A percentile compares a stretch with the other conserved stretches of the same genome.
Conservation (phyloP, 64 coral and sea anemone species). For the Pocillopora damicornis region DNA sequence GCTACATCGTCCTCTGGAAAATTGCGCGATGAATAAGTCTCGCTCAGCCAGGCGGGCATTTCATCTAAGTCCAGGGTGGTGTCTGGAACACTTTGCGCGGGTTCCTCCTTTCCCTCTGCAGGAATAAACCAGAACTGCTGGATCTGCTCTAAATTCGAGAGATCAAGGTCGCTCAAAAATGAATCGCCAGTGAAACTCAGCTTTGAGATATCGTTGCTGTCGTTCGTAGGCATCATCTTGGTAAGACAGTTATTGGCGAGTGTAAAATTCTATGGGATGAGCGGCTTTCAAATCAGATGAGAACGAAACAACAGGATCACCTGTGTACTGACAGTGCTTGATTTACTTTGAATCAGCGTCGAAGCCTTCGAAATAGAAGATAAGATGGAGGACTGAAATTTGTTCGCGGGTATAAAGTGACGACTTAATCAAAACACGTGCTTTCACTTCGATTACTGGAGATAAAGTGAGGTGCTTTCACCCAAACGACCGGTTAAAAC, state of each 20-base stretch:
- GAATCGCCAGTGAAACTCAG: background rate
- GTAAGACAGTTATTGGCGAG: background rate
- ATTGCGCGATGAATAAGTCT: background rate
- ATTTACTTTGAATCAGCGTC: background rate
- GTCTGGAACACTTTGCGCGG: background rate
- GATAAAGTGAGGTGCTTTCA: background rate
- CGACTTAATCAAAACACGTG: background rate
- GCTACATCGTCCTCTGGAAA: background rate
- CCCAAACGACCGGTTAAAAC: conserved; percentile 10
- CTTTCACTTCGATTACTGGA: background rate
- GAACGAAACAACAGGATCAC: background rate
- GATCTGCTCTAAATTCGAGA: background rate
- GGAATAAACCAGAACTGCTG: background rate
- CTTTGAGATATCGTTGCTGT: background rate
- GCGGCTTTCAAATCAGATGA: background rate
- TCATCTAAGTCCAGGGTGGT: conserved; percentile 14
- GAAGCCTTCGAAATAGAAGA: background rate
- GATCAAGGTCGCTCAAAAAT: background rate
- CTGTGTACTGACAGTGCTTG: background rate
- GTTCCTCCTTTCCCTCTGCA: conserved; percentile 1
- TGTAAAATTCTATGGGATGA: background rate
- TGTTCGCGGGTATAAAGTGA: background rate
- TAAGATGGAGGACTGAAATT: background rate
- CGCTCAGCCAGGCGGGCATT: conserved; percentile 35
- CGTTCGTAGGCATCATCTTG: background rate